Percentiles rank a stretch among this genome's conserved stretches.
phyloP scores from a whole-genome alignment of 2,797 vertebrate species.

The Oryzias dopingdopingensis region DNA sequence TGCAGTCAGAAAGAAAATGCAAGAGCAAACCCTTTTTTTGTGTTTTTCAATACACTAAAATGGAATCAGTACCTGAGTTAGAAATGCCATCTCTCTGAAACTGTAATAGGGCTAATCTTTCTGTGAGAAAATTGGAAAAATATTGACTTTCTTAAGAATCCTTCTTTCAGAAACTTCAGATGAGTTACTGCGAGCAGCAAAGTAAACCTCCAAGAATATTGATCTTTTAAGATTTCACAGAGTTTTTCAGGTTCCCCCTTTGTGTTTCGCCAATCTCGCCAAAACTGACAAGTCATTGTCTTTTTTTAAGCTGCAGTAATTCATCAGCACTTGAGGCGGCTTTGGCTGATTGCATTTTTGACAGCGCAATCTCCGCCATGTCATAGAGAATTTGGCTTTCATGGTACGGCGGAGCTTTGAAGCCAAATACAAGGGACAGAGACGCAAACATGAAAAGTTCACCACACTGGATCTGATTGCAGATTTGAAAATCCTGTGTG shows the following conservation, averaged over 20 bases:
- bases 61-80: not conserved
- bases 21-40: too few relatives aligned
- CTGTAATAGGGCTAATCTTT: not conserved
- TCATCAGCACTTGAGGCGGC: constrained; percentile 67
- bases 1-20: too few relatives aligned
- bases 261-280: constrained; percentile 29
- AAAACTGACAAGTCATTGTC: constrained; percentile 70
- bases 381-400: constrained; percentile 67
- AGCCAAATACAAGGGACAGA: constrained; percentile 52
- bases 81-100: not conserved
- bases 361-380: constrained; percentile 70
- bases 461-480: constrained; percentile 43
- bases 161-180: not conserved
- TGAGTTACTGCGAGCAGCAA: not conserved
- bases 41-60: too few relatives aligned
- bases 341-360: constrained; percentile 73
- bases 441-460: constrained; percentile 39
- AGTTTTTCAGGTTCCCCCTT: constrained; percentile 10
- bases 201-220: constrained; percentile 4
- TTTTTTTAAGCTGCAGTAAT: constrained; percentile 66
- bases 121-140: not conserved
- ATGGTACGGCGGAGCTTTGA: constrained; percentile 45
- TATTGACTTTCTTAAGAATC: not conserved
- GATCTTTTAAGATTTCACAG: constrained; percentile 10
- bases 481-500: constrained; percentile 57